Base-by-base conservation (phyloP, 2,113 vertebrate species). In the Formicarius rufipectus region DNA sequence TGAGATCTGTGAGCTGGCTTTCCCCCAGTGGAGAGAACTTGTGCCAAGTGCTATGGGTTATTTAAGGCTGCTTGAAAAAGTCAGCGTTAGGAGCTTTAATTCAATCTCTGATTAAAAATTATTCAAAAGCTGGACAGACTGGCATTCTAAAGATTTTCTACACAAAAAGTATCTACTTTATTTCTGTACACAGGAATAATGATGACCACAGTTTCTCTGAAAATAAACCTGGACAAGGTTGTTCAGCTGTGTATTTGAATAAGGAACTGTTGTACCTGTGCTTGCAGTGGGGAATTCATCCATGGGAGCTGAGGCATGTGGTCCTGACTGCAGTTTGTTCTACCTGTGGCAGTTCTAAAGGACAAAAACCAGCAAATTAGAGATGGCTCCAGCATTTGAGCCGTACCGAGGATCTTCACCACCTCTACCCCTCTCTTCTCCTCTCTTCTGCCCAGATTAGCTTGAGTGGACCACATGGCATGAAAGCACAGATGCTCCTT, bases 241-340 rank as follows among this genome's bases (percentile, higher is more conserved):
- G 49, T 69, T 69, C 50, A 74, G 44, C 14, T 22, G 12, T 9
- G 67, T 62, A 24, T 63, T 52, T 68, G 23, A 72, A 24, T 3
- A 44, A 37, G 20, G 13, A 84, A 6, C 42, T 49, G 20, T 67
- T 14, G 5, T 24, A 31, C 25, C 9, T 31, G 24, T 67, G 49
- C 45, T 83, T 74, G 39, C 45, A 21, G 15, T 27, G 20, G 18
- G 47, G 33, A 6, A 1, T 28, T 47, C 31, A 52, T 14, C 37
- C 47, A 12, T 0, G 0, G 52, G 27, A 63, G 27, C 45, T 75
- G 62, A 66, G 31, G 31, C 21, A 28, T 0, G 0, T 35, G 47
- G 30, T 64, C 19, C 28, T 45, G 58, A 4, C 62, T 47, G 35
- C 24, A 40, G 17, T 42, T 71, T 47, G 39, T 90, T 47, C 59